Evolutionary conservation across 37 sponge, comb jelly and placozoan species (phyloP), one percentile per base, ranked within the genome.

Genomic region (Spongilla lacustris): DNA sequence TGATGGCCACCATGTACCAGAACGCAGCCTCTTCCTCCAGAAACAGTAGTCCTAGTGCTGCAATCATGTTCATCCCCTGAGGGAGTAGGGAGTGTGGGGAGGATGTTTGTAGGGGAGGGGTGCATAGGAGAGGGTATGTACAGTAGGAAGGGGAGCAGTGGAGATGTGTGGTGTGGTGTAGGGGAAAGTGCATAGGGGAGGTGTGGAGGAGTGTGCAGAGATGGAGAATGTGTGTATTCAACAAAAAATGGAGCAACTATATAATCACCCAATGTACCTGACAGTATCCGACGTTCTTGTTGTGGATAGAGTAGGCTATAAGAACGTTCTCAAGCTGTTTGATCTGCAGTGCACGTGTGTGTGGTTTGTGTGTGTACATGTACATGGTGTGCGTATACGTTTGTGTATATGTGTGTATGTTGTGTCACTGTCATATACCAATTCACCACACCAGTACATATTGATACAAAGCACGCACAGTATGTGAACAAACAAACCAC

Each of bases 21-120:
- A 95, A 95, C 4, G 84, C 38, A 0, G 84, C 86, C 75, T 95
- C 95, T 75, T 95, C 95, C 58, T 93, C 91, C 5, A 95, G 89
- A 30, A 85, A 86, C 68, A 95, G 81, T 8, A 95, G 84, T n/a
- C 85, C 81, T 30, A 95, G 23, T 14, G 95, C 92, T 50, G 86
- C 95, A 33, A 95, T 23, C 87, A 91, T 88, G 71, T 95, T 95
- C 95, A 95, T 95, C 9, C 95, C 95, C 95, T 95, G 34, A 19
- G 41, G 41, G 41, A 27, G 41, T 24, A n/a, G 41, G 41, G 41
- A 41, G 21, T 19, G 21, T 10, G 21, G 21, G 1, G 21, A 13
- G 41, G 41, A n/a, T n/a, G n/a, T n/a, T n/a, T 41, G 41, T 41
- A 6, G 41, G 41, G 19, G 21, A 17, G n/a, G 58, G 1, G 14